These are phyloP conservation scores for Rotaria socialis DNA, from an alignment of 2,888 invertebrate genomes.

Conservation along the genomic window DNA sequence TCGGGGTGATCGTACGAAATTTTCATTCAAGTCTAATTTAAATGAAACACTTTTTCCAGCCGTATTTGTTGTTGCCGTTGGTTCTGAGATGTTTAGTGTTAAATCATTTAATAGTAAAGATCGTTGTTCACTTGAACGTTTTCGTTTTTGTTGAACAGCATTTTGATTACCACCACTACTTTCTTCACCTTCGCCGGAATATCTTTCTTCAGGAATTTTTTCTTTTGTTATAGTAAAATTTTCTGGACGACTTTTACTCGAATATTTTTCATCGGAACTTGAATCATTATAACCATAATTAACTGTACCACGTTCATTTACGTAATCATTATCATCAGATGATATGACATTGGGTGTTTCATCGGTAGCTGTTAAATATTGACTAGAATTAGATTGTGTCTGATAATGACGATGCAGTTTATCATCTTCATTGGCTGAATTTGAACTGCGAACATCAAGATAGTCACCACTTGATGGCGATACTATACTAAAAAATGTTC, in stretches of 20 bases:
- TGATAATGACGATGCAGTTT: neutral
- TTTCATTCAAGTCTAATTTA: constrained; percentile 7
- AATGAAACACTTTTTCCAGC: neutral
- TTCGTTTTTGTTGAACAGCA: neutral
- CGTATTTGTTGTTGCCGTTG: neutral
- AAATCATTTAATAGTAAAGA: neutral
- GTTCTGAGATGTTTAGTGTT: neutral
- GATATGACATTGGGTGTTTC: neutral
- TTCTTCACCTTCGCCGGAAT: constrained; percentile 19
- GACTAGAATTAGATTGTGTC: constrained; percentile 12
- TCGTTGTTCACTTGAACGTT: constrained; percentile 4
- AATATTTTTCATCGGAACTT: neutral
- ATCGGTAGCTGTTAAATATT: constrained; percentile 12
- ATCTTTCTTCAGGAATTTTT: neutral
- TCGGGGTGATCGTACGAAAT: neutral
- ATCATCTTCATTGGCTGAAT: neutral
- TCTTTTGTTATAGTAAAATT: neutral
- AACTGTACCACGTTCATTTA: neutral
- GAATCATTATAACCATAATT: neutral
- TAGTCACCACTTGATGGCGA: neutral
- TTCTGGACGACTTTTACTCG: neutral
- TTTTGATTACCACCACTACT: neutral
- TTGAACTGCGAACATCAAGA: neutral
- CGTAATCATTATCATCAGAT: constrained; percentile 3
- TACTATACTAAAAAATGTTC: neutral